Conservation (phyloP, 1,140 invertebrate species). For the Pantala flavescens region DNA sequence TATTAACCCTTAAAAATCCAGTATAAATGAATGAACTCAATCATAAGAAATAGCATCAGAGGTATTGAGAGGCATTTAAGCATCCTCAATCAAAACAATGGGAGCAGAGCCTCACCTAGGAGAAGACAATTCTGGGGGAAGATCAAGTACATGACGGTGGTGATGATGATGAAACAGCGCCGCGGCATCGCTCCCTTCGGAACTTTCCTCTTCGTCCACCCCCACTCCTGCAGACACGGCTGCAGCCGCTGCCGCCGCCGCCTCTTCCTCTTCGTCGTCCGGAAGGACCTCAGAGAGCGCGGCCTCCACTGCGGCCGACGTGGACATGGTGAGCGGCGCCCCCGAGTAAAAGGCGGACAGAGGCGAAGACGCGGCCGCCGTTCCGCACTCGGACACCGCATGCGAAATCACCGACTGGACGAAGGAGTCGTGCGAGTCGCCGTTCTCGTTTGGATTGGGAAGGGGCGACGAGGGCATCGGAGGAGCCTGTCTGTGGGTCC, state of each 20-base stretch:
- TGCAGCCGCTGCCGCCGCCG: constrained; percentile 12
- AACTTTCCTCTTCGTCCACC: not conserved
- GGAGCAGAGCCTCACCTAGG: not conserved
- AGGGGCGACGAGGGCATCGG: constrained; percentile 36
- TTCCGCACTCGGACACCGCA: constrained; percentile 43
- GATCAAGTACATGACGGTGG: not conserved
- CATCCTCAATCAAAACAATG: no score
- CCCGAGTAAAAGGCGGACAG: constrained; percentile 67
- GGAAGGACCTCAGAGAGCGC: constrained; percentile 68
- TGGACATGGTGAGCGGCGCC: constrained; percentile 57
- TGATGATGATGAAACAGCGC: constrained; percentile 6
- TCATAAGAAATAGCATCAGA: no score
- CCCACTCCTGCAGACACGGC: not conserved
- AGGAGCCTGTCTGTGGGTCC: constrained; percentile 23
- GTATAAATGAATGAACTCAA: no score
- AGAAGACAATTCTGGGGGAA: not conserved
- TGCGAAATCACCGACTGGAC: constrained; percentile 28
- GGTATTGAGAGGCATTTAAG: no score
- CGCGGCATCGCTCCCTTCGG: not conserved
- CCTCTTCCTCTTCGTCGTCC: constrained; percentile 38
- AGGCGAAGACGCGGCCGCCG: constrained; percentile 49
- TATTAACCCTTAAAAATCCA: no score
- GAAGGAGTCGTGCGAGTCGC: constrained; percentile 30
- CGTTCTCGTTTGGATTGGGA: not conserved
- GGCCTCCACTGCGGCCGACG: constrained; percentile 70